These are phyloP conservation scores for Lymantria dispar DNA, from an alignment of 2,888 invertebrate genomes.

Conservation along the genomic window DNA sequence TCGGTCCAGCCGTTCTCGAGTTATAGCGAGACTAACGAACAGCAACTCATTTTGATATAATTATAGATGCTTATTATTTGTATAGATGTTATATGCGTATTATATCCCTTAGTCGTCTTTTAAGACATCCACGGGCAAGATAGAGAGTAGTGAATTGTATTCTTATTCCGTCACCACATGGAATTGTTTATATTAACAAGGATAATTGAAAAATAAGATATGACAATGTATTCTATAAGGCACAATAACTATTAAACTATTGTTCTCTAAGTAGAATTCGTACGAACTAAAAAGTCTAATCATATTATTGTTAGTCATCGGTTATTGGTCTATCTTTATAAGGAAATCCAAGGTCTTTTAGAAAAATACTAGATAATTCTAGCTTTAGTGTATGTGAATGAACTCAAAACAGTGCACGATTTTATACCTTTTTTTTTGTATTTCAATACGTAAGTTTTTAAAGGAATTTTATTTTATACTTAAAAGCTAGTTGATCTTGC, in stretches of 20 bases:
- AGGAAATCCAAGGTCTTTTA: conserved; percentile 3
- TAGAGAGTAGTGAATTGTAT: too few relatives aligned
- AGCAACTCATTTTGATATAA: too few relatives aligned
- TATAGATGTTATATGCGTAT: too few relatives aligned
- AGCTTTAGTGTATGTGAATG: conserved; percentile 1
- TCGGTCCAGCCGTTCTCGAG: too few relatives aligned
- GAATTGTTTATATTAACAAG: not conserved
- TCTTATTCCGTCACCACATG: too few relatives aligned
- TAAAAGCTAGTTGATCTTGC: not conserved
- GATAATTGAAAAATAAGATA: too few relatives aligned
- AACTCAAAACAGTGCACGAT: not conserved
- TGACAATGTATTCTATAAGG: not conserved
- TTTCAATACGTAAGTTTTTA: not conserved
- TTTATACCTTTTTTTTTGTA: not conserved
- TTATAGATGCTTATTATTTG: too few relatives aligned
- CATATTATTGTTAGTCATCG: conserved; percentile 8
- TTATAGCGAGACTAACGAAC: too few relatives aligned
- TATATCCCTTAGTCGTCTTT: too few relatives aligned
- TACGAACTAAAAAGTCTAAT: not conserved
- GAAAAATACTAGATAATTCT: conserved; percentile 4
- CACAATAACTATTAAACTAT: not conserved
- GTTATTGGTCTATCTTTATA: not conserved
- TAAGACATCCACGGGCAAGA: too few relatives aligned
- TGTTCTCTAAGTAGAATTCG: not conserved
- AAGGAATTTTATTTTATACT: not conserved